Conservation (phyloP, 2,113 vertebrate genomes). For the Plectropomus leopardus region DNA sequence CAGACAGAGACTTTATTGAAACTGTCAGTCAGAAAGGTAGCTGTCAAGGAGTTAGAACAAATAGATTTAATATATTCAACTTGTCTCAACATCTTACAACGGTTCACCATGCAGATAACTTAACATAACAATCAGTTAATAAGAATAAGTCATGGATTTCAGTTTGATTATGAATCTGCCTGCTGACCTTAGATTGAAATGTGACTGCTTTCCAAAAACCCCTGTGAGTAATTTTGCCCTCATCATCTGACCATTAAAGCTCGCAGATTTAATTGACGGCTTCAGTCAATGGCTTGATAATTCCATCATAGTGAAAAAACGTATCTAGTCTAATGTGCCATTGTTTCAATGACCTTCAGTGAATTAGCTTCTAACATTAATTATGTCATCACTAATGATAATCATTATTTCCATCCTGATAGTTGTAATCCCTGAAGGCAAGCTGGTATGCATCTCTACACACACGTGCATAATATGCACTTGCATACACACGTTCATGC, state of each 20-base stretch:
- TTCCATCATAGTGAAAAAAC: constrained; percentile 17
- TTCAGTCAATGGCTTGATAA: constrained; percentile 23
- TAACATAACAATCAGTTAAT: not conserved
- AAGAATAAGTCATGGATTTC: not conserved
- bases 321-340: constrained; percentile 26
- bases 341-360: constrained; percentile 44
- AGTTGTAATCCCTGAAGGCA: constrained; percentile 42
- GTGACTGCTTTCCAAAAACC: not conserved
- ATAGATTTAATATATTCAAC: not conserved
- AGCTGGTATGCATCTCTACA: not conserved
- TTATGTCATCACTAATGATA: constrained; percentile 61
- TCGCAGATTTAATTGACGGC: constrained; percentile 24
- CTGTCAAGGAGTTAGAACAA: not conserved
- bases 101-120: not conserved
- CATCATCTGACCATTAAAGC: not conserved
- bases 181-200: not conserved
- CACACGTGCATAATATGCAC: not conserved
- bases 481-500: not conserved
- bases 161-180: not conserved
- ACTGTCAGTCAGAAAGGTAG: constrained; percentile 17
- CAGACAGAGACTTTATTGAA: constrained; percentile 24
- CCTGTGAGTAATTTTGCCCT: constrained; percentile 10
- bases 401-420: constrained; percentile 50
- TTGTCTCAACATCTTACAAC: not conserved
- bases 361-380: constrained; percentile 58